Evolutionary conservation across 2,113 vertebrate species (phyloP), one percentile per base, ranked within the genome.

Genomic region (Pomatorhinus ruficollis): DNA sequence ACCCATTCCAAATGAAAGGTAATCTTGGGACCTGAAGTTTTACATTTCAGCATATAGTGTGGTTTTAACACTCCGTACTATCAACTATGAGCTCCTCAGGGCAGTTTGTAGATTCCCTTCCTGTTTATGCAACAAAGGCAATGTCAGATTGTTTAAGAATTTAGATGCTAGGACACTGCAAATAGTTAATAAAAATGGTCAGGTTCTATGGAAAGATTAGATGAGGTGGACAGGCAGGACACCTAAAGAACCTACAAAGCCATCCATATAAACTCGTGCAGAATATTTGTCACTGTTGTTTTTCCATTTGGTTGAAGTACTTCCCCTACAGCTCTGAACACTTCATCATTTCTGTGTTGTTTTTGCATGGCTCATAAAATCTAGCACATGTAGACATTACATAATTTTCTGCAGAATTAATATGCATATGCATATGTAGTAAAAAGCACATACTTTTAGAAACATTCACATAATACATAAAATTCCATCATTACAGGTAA

Each of bases 1-100:
- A 85, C 28, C 37, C 44, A 10, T 86, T 93, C 86, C 95, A 93
- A 94, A 92, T 88, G 93, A 97, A 95, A 93, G 95, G 94, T 96
- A 95, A 91, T 96, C 90, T 77, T 90, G 87, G 95, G 95, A 96
- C 60, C 90, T 80, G 74, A 66, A 95, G 60, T 90, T 95, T 72
- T 90, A 42, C 1, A 3, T 95, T 96, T 96, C 76, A 47, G 88
- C 20, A 5, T 52, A 11, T 12, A 60, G 31, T n/a, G 30, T 78
- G 79, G 31, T 78, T 95, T 92, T 83, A 90, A 74, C 53, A 35
- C 47, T 81, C 39, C 2, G 7, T 85, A 17, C 31, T 37, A 53
- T 74, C 49, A 25, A 23, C 44, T 65, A 22, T 31, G 75, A 91
- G 40, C 33, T 92, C 82, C 86, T 90, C 22, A 22, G 81, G 87